These are phyloP conservation scores for Dolomedes plantarius DNA, from an alignment of 2,888 invertebrate species.

Conservation along the genomic window DNA sequence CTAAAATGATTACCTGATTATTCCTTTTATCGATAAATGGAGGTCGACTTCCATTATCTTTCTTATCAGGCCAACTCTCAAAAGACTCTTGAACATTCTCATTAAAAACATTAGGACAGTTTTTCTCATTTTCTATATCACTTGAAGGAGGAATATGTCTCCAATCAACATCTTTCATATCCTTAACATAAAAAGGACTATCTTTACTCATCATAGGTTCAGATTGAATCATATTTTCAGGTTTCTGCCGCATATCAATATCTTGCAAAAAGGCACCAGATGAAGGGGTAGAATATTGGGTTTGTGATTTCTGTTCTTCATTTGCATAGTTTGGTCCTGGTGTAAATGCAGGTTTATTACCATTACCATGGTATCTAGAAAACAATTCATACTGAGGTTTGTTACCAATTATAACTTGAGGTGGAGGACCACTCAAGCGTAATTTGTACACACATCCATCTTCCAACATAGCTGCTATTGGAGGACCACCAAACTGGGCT, in stretches of 20 bases:
- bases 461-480: constrained; percentile 81
- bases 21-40: neutral
- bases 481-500: constrained; percentile 93
- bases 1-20: neutral
- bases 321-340: neutral
- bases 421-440: constrained; percentile 91
- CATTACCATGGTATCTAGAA: neutral
- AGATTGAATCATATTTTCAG: neutral
- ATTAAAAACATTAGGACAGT: neutral
- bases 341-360: neutral
- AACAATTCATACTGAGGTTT: constrained; percentile 84
- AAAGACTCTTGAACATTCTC: neutral
- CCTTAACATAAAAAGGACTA: neutral
- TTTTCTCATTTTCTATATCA: neutral
- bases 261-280: neutral
- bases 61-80: neutral
- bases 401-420: constrained; percentile 93
- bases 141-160: constrained; percentile 5
- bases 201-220: neutral
- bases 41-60: neutral
- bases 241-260: constrained; percentile 20
- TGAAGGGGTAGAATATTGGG: neutral
- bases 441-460: constrained; percentile 79
- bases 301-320: neutral
- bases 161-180: constrained; percentile 38